phyloP scores from a whole-genome alignment of 1,140 invertebrate species.

The Drosophila paulistorum region DNA sequence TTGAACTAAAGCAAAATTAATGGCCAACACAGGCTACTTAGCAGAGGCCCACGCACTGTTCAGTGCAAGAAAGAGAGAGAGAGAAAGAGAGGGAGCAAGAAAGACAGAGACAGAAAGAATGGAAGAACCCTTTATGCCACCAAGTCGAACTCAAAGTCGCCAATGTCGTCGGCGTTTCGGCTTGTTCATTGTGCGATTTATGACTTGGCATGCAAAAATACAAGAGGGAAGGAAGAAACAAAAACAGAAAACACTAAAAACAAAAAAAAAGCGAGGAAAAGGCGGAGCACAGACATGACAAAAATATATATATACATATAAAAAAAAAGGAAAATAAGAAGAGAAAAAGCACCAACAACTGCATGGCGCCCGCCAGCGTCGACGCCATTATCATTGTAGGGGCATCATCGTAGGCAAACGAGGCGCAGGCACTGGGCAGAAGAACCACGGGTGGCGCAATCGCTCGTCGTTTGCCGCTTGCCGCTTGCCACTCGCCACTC shows the following conservation, averaged over 20 bases:
- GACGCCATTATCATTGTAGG: conserved; percentile 24
- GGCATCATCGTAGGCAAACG: conserved; percentile 18
- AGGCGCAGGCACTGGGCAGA: conserved; percentile 11
- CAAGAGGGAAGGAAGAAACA: conserved; percentile 22
- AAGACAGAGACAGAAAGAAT: background rate
- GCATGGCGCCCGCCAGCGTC: conserved; percentile 73
- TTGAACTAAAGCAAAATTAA: conserved; percentile 78
- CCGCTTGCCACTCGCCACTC: conserved; percentile 25
- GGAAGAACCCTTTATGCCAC: conserved; percentile 6
- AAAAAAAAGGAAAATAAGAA: background rate
- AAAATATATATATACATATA: conserved; percentile 13
- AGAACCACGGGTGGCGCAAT: conserved; percentile 58
- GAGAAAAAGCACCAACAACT: conserved; percentile 17
- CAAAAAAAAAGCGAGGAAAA: conserved; percentile 10
- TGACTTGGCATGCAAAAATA: conserved; percentile 74
- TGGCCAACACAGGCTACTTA: conserved; percentile 81
- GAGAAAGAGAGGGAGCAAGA: background rate
- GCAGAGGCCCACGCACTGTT: conserved; percentile 57
- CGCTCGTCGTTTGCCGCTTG: conserved; percentile 18
- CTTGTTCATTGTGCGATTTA: conserved; percentile 74
- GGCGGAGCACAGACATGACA: conserved; percentile 38
- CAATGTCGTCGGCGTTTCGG: conserved; percentile 51
- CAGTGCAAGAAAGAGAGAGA: conserved; percentile 24
- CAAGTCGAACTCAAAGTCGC: conserved; percentile 21
- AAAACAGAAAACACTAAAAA: background rate